Evolutionary conservation across 2,797 vertebrate genomes (phyloP), one percentile per base, ranked within the genome.

Genomic region (Amblyraja radiata): DNA sequence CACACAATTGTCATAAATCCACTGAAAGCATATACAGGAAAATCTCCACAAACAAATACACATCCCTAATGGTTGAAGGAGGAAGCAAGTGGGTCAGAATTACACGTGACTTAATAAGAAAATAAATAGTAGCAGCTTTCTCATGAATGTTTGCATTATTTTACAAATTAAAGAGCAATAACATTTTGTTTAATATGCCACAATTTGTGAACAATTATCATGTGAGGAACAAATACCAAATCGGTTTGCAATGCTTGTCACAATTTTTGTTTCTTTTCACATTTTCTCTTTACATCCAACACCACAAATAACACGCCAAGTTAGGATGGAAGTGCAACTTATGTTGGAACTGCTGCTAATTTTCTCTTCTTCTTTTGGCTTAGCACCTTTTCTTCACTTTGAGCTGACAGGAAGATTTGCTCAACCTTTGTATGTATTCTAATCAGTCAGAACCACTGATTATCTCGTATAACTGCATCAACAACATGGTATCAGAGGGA

Each of bases 381-480:
- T 84, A 58, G 81, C 54, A 84, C 4, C 81, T 84, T 84, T 28
- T 84, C 54, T 14, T n/a, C 77, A 58, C 81, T 84, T 84, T 84
- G 81, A 84, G 25, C 81, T 61, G 54, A 61, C 54, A 61, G 54
- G 18, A 73, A 61, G 54, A 61, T 61, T 58, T 81, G 80, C 21
- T 54, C 39, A 25, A 81, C 46, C 39, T 81, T 81, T 54, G 46
- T 54, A 84, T n/a, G 54, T 14, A 11, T 61, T 84, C 25, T 58
- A n/a, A 88, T 86, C 83, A 61, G 83, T 86, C 58, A 61, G 14
- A 86, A 63, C 28, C 28, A 63, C 28, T 86, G 83, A 63, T 86
- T 32, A 32, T 63, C n/a, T 7, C 36, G 16, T 65, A 88, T 36
- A 88, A 65, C 61, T 65, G 61, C 8, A 88, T 32, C 8, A 32